Conservation (phyloP, 2,888 invertebrate genomes). For the Odontocolon sp. region DNA sequence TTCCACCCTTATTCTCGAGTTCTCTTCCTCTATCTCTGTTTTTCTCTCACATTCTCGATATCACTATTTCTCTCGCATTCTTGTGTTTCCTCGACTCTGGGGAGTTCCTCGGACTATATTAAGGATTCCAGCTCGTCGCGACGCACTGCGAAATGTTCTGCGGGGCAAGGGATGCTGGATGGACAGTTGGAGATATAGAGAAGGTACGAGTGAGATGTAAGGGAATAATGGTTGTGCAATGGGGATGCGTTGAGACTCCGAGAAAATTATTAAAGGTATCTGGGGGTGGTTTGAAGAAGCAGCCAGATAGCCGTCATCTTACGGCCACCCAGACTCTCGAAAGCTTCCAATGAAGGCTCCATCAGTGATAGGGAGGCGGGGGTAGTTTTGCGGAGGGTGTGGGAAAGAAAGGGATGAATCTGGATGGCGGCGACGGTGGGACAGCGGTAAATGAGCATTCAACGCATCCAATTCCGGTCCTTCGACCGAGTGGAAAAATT, state of each 20-base stretch:
- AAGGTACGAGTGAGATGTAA: constrained; percentile 3
- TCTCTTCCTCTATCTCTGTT: constrained; percentile 10
- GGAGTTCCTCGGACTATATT: constrained; percentile 73
- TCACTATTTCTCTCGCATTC: constrained; percentile 46
- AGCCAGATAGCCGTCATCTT: constrained; percentile 12
- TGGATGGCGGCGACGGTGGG: constrained; percentile 53
- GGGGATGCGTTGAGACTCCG: constrained; percentile 3
- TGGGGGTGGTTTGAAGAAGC: constrained; percentile 16
- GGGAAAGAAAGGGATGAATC: constrained; percentile 9
- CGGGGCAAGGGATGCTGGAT: background rate
- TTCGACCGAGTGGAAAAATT: constrained; percentile 38
- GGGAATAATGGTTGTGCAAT: constrained; percentile 22
- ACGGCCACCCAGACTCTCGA: background rate
- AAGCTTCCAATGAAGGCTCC: constrained; percentile 21
- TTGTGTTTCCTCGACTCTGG: constrained; percentile 52
- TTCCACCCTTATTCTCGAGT: constrained; percentile 42
- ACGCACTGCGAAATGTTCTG: constrained; percentile 13
- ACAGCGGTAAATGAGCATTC: constrained; percentile 77
- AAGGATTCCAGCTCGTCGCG: constrained; percentile 72
- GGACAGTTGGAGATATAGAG: constrained; percentile 19
- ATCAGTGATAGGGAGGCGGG: constrained; percentile 38
- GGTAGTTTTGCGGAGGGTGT: constrained; percentile 49
- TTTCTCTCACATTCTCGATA: constrained; percentile 23
- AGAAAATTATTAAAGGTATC: constrained; percentile 27
- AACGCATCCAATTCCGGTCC: constrained; percentile 69